A percentile compares a stretch with the other conserved stretches of the same genome.
Evolutionary conservation across 2,888 invertebrate genomes (phyloP).

Genomic region (Colostygia pectinataria): DNA sequence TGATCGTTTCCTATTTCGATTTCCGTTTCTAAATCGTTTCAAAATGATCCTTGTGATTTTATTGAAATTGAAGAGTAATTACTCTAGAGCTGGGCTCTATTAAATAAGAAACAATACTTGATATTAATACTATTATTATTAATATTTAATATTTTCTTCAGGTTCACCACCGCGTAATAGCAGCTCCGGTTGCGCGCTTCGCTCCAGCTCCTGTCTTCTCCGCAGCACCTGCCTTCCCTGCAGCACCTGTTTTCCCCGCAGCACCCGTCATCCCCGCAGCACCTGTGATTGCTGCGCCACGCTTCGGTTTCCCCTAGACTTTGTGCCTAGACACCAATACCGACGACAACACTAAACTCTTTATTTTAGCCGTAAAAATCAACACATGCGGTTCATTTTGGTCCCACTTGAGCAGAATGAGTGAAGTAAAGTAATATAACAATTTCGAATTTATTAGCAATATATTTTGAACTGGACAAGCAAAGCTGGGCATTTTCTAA

Average conservation of each 20-base stretch:
- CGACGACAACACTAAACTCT: background rate
- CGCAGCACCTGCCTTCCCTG: slow-evolving; percentile 39
- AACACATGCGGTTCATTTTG: slow-evolving; percentile 7
- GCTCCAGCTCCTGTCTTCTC: slow-evolving; percentile 53
- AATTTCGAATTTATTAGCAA: too few relatives aligned
- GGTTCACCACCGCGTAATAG: slow-evolving; percentile 44
- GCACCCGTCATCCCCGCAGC: slow-evolving; percentile 45
- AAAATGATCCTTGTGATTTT: too few relatives aligned
- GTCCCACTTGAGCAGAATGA: too few relatives aligned
- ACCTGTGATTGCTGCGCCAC: slow-evolving; percentile 32
- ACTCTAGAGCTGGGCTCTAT: too few relatives aligned
- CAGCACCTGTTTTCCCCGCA: slow-evolving; percentile 41
- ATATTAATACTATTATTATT: too few relatives aligned
- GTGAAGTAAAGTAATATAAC: too few relatives aligned
- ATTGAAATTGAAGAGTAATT: too few relatives aligned
- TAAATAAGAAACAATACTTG: too few relatives aligned
- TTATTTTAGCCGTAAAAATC: background rate
- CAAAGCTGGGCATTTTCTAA: too few relatives aligned
- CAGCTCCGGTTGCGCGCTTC: slow-evolving; percentile 58
- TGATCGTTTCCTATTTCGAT: too few relatives aligned
- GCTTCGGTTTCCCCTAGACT: slow-evolving; percentile 9
- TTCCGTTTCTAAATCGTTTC: too few relatives aligned
- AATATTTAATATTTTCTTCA: background rate
- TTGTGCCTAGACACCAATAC: background rate
- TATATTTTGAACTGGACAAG: too few relatives aligned